Base-by-base conservation (phyloP, 2,113 vertebrate genomes). In the Mastomys coucha region DNA sequence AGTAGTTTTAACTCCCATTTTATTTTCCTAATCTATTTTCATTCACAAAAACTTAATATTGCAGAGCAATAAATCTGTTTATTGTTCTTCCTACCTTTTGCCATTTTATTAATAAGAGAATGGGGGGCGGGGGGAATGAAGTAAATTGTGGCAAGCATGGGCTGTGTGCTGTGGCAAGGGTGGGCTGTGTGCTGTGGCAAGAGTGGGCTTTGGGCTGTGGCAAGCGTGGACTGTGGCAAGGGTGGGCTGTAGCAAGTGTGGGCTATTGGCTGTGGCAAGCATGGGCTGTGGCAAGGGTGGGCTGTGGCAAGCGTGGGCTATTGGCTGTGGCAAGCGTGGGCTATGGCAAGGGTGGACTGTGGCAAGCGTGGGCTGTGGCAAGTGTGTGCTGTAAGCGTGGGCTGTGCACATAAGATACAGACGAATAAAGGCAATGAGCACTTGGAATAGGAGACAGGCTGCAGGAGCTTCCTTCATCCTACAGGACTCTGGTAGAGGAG, bases 11-110 rank as follows among this genome's bases (percentile, higher is more conserved):
- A 73, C 17, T 19, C 88, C 63, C 78, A 51, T 33, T 67, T 69
- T 86, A 42, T 94, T 96, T 78, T 93, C 87, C 70, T 77, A 58
- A n/a, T 4, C 28, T 95, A 69, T 95, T 97, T 78, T 92, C 69
- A 94, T 84, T 95, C 63, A 65, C 75, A 90, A 60, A 77, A 49
- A 42, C 20, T 90, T 89, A 88, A 84, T 97, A 94, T 86, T 84
- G 53, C 69, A 26, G 42, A 81, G n/a, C 72, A 81, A 85, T 87
- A 84, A 86, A 60, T 65, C n/a, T 86, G 86, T 49, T 88, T 90
- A 67, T 70, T 92, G 11, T 86, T 89, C 56, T 42, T 72, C 2
- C 80, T 51, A 33, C 51, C 82, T 91, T 76, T n/a, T 95, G 28
- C 87, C 86, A 39, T 92, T 93, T 95, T 89, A 36, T 89, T 33